Conservation (phyloP, 2,113 vertebrate genomes). For the Oryzias melastigma region DNA sequence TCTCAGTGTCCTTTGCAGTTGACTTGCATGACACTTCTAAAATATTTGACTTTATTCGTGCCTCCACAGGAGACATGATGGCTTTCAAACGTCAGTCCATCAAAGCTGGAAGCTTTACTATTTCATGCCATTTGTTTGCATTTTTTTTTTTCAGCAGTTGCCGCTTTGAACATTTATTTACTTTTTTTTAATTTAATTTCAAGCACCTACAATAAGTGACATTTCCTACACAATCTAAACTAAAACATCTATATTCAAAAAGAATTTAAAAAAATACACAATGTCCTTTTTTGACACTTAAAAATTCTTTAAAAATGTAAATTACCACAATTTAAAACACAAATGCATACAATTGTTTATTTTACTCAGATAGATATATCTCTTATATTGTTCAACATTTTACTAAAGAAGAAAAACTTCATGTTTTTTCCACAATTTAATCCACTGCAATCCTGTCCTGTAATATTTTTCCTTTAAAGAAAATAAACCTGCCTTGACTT, state of each 20-base stretch:
- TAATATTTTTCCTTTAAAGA: no score
- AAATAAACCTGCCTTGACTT: no score
- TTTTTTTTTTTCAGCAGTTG: conserved; percentile 52
- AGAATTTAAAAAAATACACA: neutral
- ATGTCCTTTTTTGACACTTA: no score
- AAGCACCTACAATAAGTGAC: neutral
- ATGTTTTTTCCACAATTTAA: no score
- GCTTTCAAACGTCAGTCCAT: conserved; percentile 52
- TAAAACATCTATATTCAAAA: conserved; percentile 1
- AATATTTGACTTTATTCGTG: conserved; percentile 25
- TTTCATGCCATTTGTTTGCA: no score
- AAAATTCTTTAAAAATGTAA: no score
- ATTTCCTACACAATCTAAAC: conserved; percentile 8
- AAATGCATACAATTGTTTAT: no score
- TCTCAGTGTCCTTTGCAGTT: conserved; percentile 35
- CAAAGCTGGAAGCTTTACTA: conserved; percentile 36
- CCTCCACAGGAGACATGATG: conserved; percentile 60
- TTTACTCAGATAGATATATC: no score
- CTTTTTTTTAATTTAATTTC: neutral
- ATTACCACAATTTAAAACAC: no score
- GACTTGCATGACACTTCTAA: conserved; percentile 47
- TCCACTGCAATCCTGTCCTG: no score
- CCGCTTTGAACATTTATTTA: conserved; percentile 38
- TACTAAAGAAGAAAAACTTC: no score
- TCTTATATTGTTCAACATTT: no score